Percentiles rank a stretch among this genome's conserved stretches.
These are phyloP conservation scores for Sciurus carolinensis DNA, from an alignment of 2,797 vertebrate species.

Conservation along the genomic window DNA sequence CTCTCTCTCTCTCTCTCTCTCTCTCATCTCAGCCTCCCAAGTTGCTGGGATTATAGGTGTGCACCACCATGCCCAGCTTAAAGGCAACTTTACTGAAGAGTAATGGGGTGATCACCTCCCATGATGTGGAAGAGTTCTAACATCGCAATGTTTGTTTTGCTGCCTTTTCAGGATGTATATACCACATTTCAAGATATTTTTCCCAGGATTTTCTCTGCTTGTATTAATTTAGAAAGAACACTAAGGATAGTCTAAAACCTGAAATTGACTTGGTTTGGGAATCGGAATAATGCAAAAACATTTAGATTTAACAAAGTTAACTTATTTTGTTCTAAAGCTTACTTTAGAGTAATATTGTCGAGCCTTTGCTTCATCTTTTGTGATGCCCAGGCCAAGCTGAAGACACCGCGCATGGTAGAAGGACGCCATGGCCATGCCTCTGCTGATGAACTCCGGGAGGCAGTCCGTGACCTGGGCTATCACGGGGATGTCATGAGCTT, in stretches of 20 bases:
- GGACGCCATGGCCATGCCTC: conserved; percentile 89
- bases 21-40: too few relatives aligned
- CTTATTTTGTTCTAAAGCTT: conserved; percentile 15
- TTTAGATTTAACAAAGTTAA: background rate
- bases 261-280: conserved; percentile 25
- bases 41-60: too few relatives aligned
- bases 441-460: conserved; percentile 87
- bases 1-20: too few relatives aligned
- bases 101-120: background rate
- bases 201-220: background rate
- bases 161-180: conserved; percentile 11
- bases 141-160: background rate
- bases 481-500: conserved; percentile 80
- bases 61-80: too few relatives aligned
- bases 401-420: conserved; percentile 92
- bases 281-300: background rate
- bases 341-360: conserved; percentile 90
- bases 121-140: background rate
- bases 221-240: conserved; percentile 1
- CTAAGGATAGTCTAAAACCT: background rate
- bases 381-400: conserved; percentile 89
- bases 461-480: conserved; percentile 88
- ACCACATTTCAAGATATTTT: background rate
- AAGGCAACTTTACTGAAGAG: background rate
- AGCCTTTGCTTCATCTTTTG: conserved; percentile 86